These are phyloP conservation scores for Brachionus rubens DNA, from an alignment of 1,140 invertebrate genomes.

Conservation along the genomic window DNA sequence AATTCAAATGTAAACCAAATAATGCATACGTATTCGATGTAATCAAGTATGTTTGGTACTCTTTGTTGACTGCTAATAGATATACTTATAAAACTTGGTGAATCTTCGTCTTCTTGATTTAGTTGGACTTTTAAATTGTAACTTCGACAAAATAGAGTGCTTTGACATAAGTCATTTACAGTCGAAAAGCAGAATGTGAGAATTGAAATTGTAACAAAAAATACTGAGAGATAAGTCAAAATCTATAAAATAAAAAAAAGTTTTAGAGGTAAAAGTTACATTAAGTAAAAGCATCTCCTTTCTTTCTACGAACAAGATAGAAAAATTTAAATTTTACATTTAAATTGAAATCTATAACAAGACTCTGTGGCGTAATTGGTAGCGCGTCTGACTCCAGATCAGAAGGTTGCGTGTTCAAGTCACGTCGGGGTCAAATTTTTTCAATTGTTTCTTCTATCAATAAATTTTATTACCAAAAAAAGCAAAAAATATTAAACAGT, in stretches of 20 bases:
- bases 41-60: slow-evolving; percentile 2
- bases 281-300: background rate
- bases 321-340: too few relatives aligned
- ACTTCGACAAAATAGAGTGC: slow-evolving; percentile 24
- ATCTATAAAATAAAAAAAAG: background rate
- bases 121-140: slow-evolving; percentile 27
- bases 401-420: too few relatives aligned
- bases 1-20: slow-evolving; percentile 45
- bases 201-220: slow-evolving; percentile 44
- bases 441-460: too few relatives aligned
- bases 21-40: slow-evolving; percentile 13
- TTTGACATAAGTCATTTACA: slow-evolving; percentile 31
- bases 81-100: background rate
- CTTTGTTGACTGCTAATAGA: slow-evolving; percentile 9
- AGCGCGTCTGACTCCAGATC: too few relatives aligned
- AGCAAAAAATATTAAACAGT: too few relatives aligned
- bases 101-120: background rate
- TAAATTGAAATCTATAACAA: too few relatives aligned
- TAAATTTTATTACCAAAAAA: too few relatives aligned
- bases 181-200: slow-evolving; percentile 27
- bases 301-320: too few relatives aligned
- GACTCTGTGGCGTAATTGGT: too few relatives aligned
- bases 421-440: too few relatives aligned
- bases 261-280: background rate
- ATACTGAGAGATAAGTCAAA: slow-evolving; percentile 16